Percentiles rank a stretch among this genome's conserved stretches.
Conservation (phyloP, 2,888 invertebrate species). For the Diaphora mendica region DNA sequence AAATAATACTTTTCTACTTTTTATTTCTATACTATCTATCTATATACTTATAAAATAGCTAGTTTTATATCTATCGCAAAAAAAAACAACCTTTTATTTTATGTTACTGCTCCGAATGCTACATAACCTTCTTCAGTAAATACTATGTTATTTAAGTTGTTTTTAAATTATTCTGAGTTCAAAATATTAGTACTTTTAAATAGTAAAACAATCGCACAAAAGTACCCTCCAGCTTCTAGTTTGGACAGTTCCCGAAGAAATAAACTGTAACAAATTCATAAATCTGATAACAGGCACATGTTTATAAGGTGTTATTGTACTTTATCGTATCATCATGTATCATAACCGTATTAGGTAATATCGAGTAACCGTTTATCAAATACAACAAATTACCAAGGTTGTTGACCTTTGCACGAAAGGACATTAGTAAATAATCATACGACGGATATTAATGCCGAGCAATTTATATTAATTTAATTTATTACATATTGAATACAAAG, state of each 20-base stretch:
- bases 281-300: background rate
- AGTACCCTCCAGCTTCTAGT: background rate
- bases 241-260: background rate
- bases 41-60: too few species aligned
- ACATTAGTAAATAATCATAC: constrained; percentile 5
- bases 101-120: too few species aligned
- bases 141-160: too few species aligned
- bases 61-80: too few species aligned
- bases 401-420: constrained; percentile 1
- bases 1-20: too few species aligned
- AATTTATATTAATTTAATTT: constrained; percentile 3
- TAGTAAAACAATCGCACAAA: too few species aligned
- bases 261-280: background rate
- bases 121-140: too few species aligned
- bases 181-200: too few species aligned
- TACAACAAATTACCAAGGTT: background rate
- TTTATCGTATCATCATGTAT: background rate
- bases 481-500: background rate
- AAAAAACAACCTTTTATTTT: too few species aligned
- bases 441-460: constrained; percentile 6
- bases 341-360: constrained; percentile 3
- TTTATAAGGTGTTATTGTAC: background rate
- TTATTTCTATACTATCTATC: too few species aligned
- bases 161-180: too few species aligned
- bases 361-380: background rate